Evolutionary conservation across 2,888 invertebrate species (phyloP), one percentile per base, ranked within the genome.

Genomic region (Agonopterix arenella): DNA sequence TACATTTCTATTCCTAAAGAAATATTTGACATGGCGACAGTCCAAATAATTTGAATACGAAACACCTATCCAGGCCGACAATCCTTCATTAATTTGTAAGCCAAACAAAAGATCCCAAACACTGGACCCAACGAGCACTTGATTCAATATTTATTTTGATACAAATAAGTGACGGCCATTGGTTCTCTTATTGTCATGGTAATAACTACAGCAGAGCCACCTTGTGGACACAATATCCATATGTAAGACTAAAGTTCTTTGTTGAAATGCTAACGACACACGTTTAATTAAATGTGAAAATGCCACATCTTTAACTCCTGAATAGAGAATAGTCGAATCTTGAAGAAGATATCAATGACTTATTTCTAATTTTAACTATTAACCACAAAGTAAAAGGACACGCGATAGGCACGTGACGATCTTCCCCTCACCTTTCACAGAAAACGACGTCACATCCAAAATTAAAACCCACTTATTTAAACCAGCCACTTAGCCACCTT

Each of bases 401-500:
- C 80, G 73, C 78, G 80, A 75, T 76, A 68, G 77, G 70, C 78
- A 85, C 43, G 43, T 11, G 43, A 79, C 83, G 73, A 73, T 67
- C 73, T 73, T 81, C 85, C 88, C 89, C 86, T 84, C 73, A 80
- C 78, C 80, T 83, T 77, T 71, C 67, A 73, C 70, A 70, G 71
- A 70, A 70, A 70, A 72, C 73, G 77, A 80, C 82, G 82, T 85
- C 84, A 85, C 76, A 61, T 83, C 84, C 84, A 89, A 89, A 89
- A 84, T 89, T 89, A 88, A 88, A 88, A 70, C 75, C 75, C 81
- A 88, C 85, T 88, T 86, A 86, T 84, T 84, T 78, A 73, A 80
- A 77, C 81, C 83, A 79, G 79, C 89, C 81, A 89, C 89, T 88
- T 89, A 86, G 82, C 81, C 80, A 86, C 85, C 86, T 81, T 84